Evolutionary conservation across 2,888 invertebrate species (phyloP).

Genomic region (Allygus modestus): DNA sequence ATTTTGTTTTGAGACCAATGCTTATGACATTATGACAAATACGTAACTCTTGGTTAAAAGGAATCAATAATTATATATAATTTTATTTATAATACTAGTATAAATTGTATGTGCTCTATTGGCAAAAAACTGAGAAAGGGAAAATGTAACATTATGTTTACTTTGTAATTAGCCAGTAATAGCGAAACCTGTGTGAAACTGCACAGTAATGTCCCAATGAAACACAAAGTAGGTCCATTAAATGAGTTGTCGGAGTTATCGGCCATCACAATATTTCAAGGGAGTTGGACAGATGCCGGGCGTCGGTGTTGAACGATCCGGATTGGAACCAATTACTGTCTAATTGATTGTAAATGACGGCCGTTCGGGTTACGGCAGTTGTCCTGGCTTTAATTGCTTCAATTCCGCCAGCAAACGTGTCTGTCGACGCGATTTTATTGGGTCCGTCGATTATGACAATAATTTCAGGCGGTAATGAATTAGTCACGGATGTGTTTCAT

Average conservation of each 20-base stretch:
- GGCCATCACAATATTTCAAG: conserved; percentile 14
- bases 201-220: not conserved
- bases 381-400: conserved; percentile 46
- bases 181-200: too few relatives aligned
- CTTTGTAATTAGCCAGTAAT: too few relatives aligned
- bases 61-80: too few relatives aligned
- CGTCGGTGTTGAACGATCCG: conserved; percentile 12
- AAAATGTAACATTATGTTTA: too few relatives aligned
- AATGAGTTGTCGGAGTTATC: not conserved
- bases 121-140: too few relatives aligned
- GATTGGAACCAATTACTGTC: conserved; percentile 49
- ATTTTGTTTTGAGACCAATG: too few relatives aligned
- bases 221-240: not conserved
- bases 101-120: too few relatives aligned
- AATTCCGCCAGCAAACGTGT: conserved; percentile 20
- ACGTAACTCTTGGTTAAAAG: too few relatives aligned
- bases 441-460: not conserved
- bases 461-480: not conserved
- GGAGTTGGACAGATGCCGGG: conserved; percentile 28
- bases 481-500: not conserved
- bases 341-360: conserved; percentile 50
- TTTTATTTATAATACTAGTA: too few relatives aligned
- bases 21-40: too few relatives aligned
- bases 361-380: conserved; percentile 42
- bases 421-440: conserved; percentile 25